phyloP scores from a whole-genome alignment of 2,888 invertebrate genomes.

The Hirtodrosophila cameraria region DNA sequence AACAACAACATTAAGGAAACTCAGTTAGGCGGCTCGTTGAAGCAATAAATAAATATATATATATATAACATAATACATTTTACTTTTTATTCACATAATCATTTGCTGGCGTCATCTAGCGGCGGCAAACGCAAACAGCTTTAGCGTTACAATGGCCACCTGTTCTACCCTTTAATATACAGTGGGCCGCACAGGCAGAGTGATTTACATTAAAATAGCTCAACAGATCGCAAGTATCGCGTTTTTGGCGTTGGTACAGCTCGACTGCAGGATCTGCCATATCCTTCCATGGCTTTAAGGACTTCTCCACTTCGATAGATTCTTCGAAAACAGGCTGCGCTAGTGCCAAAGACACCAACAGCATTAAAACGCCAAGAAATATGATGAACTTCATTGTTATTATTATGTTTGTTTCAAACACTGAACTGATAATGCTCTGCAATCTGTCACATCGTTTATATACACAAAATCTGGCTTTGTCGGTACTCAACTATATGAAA shows the following conservation, averaged over 20 bases:
- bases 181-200: slow-evolving; percentile 84
- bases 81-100: not conserved
- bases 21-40: slow-evolving; percentile 54
- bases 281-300: not conserved
- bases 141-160: slow-evolving; percentile 83
- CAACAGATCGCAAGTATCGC: slow-evolving; percentile 84
- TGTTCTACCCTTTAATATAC: slow-evolving; percentile 73
- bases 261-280: not conserved
- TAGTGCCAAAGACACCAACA: slow-evolving; percentile 25
- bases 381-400: slow-evolving; percentile 39
- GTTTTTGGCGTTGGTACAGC: slow-evolving; percentile 75
- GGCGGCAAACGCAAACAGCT: slow-evolving; percentile 83
- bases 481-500: too few relatives aligned
- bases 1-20: slow-evolving; percentile 18
- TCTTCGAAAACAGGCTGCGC: slow-evolving; percentile 28
- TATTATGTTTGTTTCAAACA: not conserved
- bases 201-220: slow-evolving; percentile 70
- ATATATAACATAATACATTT: slow-evolving; percentile 15
- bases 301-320: not conserved
- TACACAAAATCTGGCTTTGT: slow-evolving; percentile 2
- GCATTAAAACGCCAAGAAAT: slow-evolving; percentile 14
- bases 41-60: slow-evolving; percentile 53
- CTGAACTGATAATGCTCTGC: not conserved
- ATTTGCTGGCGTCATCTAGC: slow-evolving; percentile 25
- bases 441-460: slow-evolving; percentile 11